phyloP scores from a whole-genome alignment of 2,113 vertebrate species.

The Mesembrinibis cayennensis region DNA sequence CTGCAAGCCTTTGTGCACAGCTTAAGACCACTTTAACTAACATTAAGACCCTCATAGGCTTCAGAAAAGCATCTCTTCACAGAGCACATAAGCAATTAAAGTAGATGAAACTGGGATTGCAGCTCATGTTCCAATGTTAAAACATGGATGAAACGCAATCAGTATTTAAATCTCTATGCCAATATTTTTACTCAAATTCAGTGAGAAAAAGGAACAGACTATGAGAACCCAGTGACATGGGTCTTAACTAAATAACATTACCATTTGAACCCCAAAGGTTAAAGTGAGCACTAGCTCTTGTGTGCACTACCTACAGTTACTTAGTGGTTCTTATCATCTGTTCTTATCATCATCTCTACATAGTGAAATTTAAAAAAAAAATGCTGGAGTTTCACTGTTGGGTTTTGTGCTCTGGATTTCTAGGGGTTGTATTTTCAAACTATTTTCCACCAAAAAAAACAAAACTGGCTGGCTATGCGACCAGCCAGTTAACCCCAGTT shows the following conservation, averaged over 20 bases:
- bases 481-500: background rate
- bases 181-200: background rate
- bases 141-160: background rate
- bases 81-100: background rate
- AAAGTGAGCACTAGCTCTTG: background rate
- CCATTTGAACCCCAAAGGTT: background rate
- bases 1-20: background rate
- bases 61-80: background rate
- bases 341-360: background rate
- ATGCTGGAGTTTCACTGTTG: background rate
- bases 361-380: background rate
- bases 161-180: background rate
- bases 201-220: background rate
- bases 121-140: background rate
- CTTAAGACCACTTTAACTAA: background rate
- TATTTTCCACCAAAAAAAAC: background rate
- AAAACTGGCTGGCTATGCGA: fast-evolving
- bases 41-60: background rate
- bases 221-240: background rate
- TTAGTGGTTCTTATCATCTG: background rate
- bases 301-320: background rate
- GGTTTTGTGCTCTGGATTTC: background rate
- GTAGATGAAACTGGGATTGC: background rate
- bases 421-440: background rate
- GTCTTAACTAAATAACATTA: background rate